phyloP scores from a whole-genome alignment of 23 tunicate genomes.

The Styela clava region DNA sequence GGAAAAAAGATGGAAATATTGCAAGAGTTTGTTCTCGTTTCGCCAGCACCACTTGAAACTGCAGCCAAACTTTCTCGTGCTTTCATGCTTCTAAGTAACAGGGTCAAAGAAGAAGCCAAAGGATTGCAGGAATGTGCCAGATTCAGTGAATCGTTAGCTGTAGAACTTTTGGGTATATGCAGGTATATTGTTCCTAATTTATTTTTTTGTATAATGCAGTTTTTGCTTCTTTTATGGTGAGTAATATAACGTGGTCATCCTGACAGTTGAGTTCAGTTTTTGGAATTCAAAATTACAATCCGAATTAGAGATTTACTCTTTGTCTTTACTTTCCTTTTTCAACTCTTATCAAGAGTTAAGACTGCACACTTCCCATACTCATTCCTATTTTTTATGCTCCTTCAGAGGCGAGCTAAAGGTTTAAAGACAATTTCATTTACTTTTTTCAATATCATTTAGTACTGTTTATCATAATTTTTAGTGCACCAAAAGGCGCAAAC shows the following conservation, averaged over 20 bases:
- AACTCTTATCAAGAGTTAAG: too few species aligned
- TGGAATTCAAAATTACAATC: too few species aligned
- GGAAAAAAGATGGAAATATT: constrained; percentile 61
- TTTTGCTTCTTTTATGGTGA: background rate
- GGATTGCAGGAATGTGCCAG: constrained; percentile 62
- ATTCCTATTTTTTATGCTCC: too few species aligned
- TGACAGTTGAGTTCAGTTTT: too few species aligned
- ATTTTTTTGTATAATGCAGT: background rate
- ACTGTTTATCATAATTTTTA: too few species aligned
- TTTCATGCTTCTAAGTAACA: constrained; percentile 52
- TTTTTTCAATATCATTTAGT: too few species aligned
- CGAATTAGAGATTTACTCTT: too few species aligned
- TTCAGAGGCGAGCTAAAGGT: too few species aligned
- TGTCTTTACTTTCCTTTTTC: too few species aligned
- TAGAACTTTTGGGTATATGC: constrained; percentile 82
- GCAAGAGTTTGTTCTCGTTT: constrained; percentile 73
- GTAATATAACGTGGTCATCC: background rate
- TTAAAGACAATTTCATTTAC: too few species aligned
- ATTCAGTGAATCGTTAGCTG: constrained; percentile 70
- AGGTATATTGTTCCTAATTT: constrained; percentile 64
- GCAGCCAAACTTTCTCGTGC: constrained; percentile 82
- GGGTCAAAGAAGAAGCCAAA: constrained; percentile 76
- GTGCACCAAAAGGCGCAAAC: constrained; percentile 78
- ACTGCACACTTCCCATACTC: too few species aligned
- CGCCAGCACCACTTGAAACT: constrained; percentile 73